Percentiles rank a stretch among this genome's conserved stretches.
Evolutionary conservation across 2,888 invertebrate genomes (phyloP).

Genomic region (Anticlea derivata): DNA sequence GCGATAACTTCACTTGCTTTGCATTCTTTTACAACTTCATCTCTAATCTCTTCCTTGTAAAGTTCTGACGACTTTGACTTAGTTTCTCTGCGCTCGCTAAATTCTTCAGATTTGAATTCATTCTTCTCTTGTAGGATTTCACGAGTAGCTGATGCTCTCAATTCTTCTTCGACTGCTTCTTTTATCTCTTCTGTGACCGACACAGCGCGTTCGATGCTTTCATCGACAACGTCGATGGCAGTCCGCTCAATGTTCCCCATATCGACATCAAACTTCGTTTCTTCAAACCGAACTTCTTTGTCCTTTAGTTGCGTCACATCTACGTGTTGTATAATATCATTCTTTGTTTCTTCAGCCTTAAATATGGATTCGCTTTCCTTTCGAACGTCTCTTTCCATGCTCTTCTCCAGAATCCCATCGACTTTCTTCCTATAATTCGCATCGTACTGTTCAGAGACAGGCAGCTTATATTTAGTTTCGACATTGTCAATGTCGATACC

Average conservation of each 20-base stretch:
- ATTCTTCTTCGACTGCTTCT: slow-evolving; percentile 58
- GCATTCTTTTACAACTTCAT: slow-evolving; percentile 43
- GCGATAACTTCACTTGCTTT: slow-evolving; percentile 17
- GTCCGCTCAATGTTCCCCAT: slow-evolving; percentile 62
- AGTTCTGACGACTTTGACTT: background rate
- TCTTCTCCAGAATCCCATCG: slow-evolving; percentile 23
- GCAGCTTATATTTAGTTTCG: slow-evolving; percentile 62
- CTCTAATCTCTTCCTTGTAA: slow-evolving; percentile 20
- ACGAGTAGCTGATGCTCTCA: slow-evolving; percentile 25
- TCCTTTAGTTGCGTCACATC: slow-evolving; percentile 23
- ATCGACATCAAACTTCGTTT: slow-evolving; percentile 53
- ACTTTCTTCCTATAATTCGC: slow-evolving; percentile 49
- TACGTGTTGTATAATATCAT: slow-evolving; percentile 22
- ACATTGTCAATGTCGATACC: slow-evolving; percentile 43
- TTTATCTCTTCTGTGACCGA: slow-evolving; percentile 63
- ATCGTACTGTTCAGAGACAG: slow-evolving; percentile 68
- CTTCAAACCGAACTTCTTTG: slow-evolving; percentile 43
- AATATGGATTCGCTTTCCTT: background rate
- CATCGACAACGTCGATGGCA: slow-evolving; percentile 59
- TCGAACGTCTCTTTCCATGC: slow-evolving; percentile 20
- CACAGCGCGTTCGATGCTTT: slow-evolving; percentile 66
- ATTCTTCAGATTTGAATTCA: slow-evolving; percentile 16
- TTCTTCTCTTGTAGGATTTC: slow-evolving; percentile 21
- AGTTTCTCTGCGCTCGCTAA: slow-evolving; percentile 21
- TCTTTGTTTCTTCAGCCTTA: slow-evolving; percentile 2